Conservation (phyloP, 1,140 invertebrate genomes). For the Philopotamus ludificatus region DNA sequence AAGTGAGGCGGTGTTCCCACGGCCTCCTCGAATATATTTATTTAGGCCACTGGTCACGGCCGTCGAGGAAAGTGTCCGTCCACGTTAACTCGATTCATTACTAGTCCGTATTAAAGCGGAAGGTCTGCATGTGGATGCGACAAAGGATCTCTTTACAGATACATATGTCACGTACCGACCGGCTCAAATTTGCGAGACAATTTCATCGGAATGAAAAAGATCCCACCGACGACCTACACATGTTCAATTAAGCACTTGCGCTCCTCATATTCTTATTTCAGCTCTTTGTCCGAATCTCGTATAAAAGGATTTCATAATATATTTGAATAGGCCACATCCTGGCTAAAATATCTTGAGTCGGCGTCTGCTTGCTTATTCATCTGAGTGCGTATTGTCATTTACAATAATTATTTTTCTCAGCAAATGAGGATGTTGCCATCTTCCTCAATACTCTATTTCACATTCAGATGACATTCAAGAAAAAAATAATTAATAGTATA, state of each 20-base stretch:
- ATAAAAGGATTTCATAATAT: slow-evolving; percentile 1
- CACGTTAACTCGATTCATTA: not conserved
- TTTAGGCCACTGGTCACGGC: not conserved
- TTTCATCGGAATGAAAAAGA: not conserved
- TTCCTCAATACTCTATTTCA: too few species aligned
- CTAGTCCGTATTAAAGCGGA: too few species aligned
- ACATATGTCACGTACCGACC: not conserved
- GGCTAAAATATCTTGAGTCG: too few species aligned
- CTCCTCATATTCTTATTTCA: not conserved
- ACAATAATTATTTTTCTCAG: too few species aligned
- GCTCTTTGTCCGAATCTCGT: not conserved
- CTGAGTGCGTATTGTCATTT: too few species aligned
- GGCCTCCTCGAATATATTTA: not conserved
- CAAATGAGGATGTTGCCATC: too few species aligned
- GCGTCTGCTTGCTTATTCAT: too few species aligned
- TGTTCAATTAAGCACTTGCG: slow-evolving; percentile 7
- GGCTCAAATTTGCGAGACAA: not conserved
- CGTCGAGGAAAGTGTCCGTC: not conserved
- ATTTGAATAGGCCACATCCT: not conserved
- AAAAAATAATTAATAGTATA: too few species aligned
- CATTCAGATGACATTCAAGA: too few species aligned
- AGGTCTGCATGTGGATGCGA: not conserved
- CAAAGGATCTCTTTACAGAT: not conserved
- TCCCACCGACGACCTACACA: not conserved
- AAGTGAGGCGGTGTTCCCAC: too few species aligned